A percentile compares a stretch with the other conserved stretches of the same genome.
These are phyloP conservation scores for Eumeta japonica DNA, from an alignment of 1,140 invertebrate genomes.

Conservation along the genomic window DNA sequence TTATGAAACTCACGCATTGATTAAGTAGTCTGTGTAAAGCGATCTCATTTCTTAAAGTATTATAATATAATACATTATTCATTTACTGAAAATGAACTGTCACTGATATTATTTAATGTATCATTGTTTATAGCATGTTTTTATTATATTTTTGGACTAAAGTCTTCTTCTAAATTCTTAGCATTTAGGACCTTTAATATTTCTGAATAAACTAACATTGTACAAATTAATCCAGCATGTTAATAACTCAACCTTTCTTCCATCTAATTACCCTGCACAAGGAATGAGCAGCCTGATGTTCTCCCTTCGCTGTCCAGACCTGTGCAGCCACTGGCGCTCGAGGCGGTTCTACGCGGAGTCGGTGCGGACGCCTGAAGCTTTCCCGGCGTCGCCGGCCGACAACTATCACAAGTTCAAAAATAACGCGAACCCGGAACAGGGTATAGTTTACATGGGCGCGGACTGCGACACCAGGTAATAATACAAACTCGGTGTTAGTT, in stretches of 20 bases:
- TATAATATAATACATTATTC: too few species aligned
- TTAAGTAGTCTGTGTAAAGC: too few species aligned
- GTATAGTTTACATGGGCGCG: conserved; percentile 50
- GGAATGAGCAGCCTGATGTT: not conserved
- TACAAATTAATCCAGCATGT: too few species aligned
- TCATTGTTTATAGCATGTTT: too few species aligned
- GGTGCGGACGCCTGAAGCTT: conserved; percentile 55
- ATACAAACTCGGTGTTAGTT: too few species aligned
- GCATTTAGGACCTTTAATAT: not conserved
- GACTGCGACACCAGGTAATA: conserved; percentile 42
- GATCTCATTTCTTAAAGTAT: too few species aligned
- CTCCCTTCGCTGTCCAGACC: conserved; percentile 58
- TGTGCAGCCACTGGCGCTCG: conserved; percentile 68
- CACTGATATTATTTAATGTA: too few species aligned
- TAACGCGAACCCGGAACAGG: conserved; percentile 32
- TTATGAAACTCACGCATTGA: too few species aligned
- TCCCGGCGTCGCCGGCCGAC: conserved; percentile 55
- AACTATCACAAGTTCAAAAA: conserved; percentile 56
- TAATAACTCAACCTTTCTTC: too few species aligned
- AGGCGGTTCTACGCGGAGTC: conserved; percentile 67
- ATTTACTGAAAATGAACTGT: too few species aligned
- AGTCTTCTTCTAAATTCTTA: too few species aligned
- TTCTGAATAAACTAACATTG: not conserved
- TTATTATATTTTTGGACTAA: too few species aligned
- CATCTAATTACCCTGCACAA: not conserved